These are phyloP conservation scores for Erebia palarica DNA, from an alignment of 2,888 invertebrate genomes.

Conservation along the genomic window DNA sequence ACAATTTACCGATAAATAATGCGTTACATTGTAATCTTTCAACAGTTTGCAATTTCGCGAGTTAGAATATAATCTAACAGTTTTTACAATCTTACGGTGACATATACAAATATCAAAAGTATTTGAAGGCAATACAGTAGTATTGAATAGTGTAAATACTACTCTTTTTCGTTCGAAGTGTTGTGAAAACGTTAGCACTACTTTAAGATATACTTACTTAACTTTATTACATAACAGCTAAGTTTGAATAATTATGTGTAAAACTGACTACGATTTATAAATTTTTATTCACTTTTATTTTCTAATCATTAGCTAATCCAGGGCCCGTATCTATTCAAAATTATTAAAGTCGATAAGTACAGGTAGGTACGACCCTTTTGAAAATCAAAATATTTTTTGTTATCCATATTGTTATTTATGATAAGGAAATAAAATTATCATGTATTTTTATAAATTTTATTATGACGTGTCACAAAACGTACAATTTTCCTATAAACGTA, in stretches of 20 bases:
- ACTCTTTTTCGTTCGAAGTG: not conserved
- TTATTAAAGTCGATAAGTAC: too few species aligned
- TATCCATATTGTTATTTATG: not conserved
- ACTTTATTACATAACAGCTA: not conserved
- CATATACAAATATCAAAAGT: not conserved
- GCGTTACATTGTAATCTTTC: too few species aligned
- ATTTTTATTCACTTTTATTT: not conserved
- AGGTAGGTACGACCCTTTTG: too few species aligned
- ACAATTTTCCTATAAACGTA: constrained; percentile 65
- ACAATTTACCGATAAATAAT: too few species aligned
- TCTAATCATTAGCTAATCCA: not conserved
- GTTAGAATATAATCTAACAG: too few species aligned
- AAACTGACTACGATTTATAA: not conserved
- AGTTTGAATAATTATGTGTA: not conserved
- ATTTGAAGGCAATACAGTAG: not conserved
- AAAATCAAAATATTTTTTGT: not conserved
- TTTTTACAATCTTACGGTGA: too few species aligned
- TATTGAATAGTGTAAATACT: too few species aligned
- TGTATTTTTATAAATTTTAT: constrained; percentile 71
- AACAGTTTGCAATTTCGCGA: too few species aligned
- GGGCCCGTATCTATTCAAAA: too few species aligned
- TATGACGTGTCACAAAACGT: constrained; percentile 73
- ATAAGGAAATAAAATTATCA: constrained; percentile 53
- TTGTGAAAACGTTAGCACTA: not conserved
- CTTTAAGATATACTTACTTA: not conserved